phyloP scores from a whole-genome alignment of 1,140 invertebrate genomes.

The Pygmarrhopalites habei region DNA sequence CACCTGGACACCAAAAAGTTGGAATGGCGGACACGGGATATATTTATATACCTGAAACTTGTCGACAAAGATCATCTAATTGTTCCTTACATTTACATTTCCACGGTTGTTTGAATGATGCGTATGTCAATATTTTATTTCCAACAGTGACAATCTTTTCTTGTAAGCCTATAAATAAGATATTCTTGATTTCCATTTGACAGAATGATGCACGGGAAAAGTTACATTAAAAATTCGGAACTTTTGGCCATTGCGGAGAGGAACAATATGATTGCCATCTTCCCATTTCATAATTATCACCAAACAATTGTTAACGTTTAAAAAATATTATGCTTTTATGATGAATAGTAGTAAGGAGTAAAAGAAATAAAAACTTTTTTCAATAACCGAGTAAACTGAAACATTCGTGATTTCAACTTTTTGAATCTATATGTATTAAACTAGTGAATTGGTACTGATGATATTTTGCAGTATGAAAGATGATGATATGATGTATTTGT shows the following conservation, averaged over 20 bases:
- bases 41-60: neutral
- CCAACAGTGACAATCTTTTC: neutral
- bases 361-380: too few species aligned
- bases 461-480: too few species aligned
- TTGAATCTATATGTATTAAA: too few species aligned
- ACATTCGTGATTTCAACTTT: too few species aligned
- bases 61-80: neutral
- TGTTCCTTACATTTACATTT: neutral
- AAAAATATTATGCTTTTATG: too few species aligned
- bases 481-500: too few species aligned
- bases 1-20: neutral
- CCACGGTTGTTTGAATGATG: neutral
- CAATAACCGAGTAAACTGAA: too few species aligned
- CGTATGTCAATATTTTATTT: conserved; percentile 4
- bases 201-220: neutral
- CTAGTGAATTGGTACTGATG: too few species aligned
- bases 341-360: too few species aligned
- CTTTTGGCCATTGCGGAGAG: neutral
- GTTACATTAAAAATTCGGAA: neutral
- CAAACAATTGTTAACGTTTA: too few species aligned
- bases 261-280: neutral
- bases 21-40: neutral
- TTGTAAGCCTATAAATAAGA: neutral
- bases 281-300: too few species aligned
- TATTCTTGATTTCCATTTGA: too few species aligned